Evolutionary conservation across 2,888 invertebrate species (phyloP).

Genomic region (Apotomis turbidana): DNA sequence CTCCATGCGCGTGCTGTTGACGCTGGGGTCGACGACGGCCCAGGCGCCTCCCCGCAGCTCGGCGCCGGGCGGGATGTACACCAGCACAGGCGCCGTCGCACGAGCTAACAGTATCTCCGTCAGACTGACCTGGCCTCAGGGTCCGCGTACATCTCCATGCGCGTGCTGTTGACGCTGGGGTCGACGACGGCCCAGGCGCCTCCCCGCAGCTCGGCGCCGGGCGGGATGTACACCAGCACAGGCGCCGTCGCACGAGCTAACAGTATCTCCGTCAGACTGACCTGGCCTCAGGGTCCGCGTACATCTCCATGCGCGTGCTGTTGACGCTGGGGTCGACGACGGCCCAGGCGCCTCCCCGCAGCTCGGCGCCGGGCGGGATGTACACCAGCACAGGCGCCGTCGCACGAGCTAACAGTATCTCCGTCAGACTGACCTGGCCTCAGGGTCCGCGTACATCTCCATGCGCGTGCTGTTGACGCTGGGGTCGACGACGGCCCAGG

Average conservation of each 20-base stretch:
- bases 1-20: conserved; percentile 98
- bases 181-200: not conserved
- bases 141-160: conserved; percentile 99
- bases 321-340: conserved; percentile 83
- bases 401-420: too few species aligned
- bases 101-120: too few species aligned
- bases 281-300: conserved; percentile 96
- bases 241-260: not conserved
- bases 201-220: too few species aligned
- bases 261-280: conserved; percentile 50
- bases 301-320: conserved; percentile 98
- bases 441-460: conserved; percentile 99
- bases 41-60: too few species aligned
- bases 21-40: not conserved
- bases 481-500: not conserved
- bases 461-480: conserved; percentile 94
- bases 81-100: not conserved
- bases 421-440: conserved; percentile 84
- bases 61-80: not conserved
- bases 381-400: not conserved
- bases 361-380: not conserved
- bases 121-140: conserved; percentile 87
- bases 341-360: not conserved
- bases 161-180: conserved; percentile 88
- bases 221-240: not conserved